Conservation (phyloP, 2,113 vertebrate species). For the Phocoena phocoena region DNA sequence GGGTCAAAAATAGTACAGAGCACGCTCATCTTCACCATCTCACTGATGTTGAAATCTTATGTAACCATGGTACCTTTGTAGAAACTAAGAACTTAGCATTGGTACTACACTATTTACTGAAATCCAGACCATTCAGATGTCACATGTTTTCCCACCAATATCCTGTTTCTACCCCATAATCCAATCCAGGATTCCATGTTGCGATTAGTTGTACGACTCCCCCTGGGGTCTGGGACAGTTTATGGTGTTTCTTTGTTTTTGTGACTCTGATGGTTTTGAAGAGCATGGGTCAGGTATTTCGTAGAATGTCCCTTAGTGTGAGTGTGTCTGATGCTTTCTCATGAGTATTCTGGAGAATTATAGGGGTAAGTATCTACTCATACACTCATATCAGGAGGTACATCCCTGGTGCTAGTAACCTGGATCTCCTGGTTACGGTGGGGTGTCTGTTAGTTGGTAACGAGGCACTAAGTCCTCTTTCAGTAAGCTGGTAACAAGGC, state of each 20-base stretch:
- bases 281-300: neutral
- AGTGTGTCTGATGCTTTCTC: neutral
- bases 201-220: neutral
- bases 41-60: neutral
- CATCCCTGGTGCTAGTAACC: too few relatives aligned
- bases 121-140: too few relatives aligned
- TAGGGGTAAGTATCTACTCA: neutral
- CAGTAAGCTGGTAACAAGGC: too few relatives aligned
- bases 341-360: neutral
- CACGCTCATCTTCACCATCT: neutral
- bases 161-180: neutral
- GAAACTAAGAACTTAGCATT: neutral
- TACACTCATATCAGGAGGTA: fast-evolving
- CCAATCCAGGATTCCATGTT: neutral
- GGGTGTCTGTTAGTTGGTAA: neutral
- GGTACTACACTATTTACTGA: neutral
- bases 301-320: neutral
- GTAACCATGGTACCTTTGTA: neutral
- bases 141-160: neutral
- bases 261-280: neutral
- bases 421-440: neutral
- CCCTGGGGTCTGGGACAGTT: neutral
- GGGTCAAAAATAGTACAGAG: neutral
- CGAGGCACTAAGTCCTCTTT: too few relatives aligned
- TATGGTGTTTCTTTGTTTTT: neutral